Conservation (phyloP, 2,888 invertebrate species). For the Sthenelais limicola region DNA sequence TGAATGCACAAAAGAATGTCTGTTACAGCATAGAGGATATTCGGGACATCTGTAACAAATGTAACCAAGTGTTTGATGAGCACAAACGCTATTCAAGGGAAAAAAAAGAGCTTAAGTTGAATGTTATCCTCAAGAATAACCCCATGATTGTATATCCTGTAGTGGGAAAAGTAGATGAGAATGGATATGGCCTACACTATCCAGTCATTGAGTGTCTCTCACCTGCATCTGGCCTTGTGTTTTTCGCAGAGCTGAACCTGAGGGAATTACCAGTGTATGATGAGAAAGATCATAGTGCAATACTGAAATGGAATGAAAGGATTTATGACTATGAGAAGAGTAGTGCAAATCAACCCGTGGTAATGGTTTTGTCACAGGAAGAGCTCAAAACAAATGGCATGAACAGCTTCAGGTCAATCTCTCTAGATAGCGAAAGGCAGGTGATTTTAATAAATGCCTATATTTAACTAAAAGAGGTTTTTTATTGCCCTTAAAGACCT, state of each 20-base stretch:
- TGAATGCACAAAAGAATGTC: not conserved
- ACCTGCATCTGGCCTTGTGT: not conserved
- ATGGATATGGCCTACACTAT: not conserved
- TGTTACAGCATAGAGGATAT: not conserved
- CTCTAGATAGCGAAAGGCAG: no score
- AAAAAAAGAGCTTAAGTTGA: not conserved
- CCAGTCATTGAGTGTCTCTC: not conserved
- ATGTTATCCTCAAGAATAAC: not conserved
- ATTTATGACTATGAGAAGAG: conserved; percentile 8
- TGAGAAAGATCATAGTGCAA: not conserved
- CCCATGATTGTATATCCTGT: conserved; percentile 24
- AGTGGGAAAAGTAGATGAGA: not conserved
- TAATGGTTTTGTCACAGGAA: no score
- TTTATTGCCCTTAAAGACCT: no score
- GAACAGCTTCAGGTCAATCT: no score
- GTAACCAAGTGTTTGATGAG: not conserved
- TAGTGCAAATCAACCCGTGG: no score
- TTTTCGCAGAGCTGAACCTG: conserved; percentile 1
- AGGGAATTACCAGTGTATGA: not conserved
- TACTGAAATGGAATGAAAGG: not conserved
- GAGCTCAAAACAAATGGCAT: no score
- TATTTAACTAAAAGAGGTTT: no score
- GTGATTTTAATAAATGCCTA: no score
- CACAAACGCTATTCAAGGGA: conserved; percentile 16
- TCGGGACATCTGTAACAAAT: conserved; percentile 3